Conservation (phyloP, 2,113 vertebrate species). For the Hystrix cristata region DNA sequence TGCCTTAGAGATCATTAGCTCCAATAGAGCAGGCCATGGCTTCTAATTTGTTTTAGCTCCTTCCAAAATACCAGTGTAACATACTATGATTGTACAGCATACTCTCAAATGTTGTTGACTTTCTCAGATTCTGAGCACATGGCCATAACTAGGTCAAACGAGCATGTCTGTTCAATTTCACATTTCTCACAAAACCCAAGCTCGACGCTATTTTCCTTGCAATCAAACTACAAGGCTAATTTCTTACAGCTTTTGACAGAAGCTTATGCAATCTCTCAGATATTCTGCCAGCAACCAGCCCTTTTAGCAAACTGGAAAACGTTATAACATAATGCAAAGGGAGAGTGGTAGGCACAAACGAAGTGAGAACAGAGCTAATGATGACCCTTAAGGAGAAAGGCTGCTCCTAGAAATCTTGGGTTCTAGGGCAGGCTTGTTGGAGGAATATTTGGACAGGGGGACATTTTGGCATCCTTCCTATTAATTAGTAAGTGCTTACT, state of each 20-base stretch:
- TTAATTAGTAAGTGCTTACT: conserved; percentile 43
- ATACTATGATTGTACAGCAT: neutral
- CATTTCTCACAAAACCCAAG: conserved; percentile 67
- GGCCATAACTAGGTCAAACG: conserved; percentile 19
- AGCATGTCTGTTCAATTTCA: conserved; percentile 65
- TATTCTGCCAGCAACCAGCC: conserved; percentile 62
- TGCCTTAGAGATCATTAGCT: neutral
- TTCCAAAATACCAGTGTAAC: conserved; percentile 15
- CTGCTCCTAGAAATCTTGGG: conserved; percentile 3
- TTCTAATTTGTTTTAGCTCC: conserved; percentile 10
- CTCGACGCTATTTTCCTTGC: conserved; percentile 62
- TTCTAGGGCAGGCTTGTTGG: neutral
- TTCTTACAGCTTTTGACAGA: conserved; percentile 61
- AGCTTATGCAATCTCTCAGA: conserved; percentile 45
- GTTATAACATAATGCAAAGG: conserved; percentile 63
- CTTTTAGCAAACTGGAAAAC: conserved; percentile 66
- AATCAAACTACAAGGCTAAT: conserved; percentile 52
- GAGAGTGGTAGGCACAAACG: neutral
- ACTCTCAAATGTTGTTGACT: neutral
- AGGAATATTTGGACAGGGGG: neutral
- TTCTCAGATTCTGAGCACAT: conserved; percentile 43
- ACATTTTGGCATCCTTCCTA: conserved; percentile 35
- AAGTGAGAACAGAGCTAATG: conserved; percentile 44
- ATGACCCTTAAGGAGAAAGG: conserved; percentile 49
- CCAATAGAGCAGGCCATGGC: neutral